phyloP scores from a whole-genome alignment of 2,113 vertebrate species.

The Pseudorasbora parva region DNA sequence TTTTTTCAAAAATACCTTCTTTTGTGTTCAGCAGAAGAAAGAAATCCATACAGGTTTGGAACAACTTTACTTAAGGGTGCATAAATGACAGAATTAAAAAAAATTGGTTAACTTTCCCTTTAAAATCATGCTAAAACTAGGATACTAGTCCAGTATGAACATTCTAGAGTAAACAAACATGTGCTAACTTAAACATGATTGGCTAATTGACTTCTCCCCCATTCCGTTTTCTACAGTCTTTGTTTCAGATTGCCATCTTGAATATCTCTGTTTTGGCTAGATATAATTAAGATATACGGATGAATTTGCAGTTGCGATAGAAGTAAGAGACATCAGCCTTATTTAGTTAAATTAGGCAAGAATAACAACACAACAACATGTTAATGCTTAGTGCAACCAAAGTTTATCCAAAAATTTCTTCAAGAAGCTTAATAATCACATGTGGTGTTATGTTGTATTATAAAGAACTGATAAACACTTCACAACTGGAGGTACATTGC shows the following conservation, averaged over 20 bases:
- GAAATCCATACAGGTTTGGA: no score
- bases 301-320: conserved; percentile 14
- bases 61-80: no score
- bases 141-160: no score
- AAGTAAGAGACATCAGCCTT: conserved; percentile 27
- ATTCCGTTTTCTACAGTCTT: neutral
- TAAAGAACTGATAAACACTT: neutral
- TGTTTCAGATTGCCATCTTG: neutral
- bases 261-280: neutral
- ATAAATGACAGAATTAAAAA: no score
- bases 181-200: neutral
- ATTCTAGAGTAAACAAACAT: no score
- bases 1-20: no score
- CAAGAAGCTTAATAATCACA: neutral
- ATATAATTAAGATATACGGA: conserved; percentile 13
- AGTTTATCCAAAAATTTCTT: neutral
- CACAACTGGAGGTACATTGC: neutral
- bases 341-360: conserved; percentile 26
- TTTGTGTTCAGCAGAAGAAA: no score
- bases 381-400: neutral
- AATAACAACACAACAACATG: neutral
- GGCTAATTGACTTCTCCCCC: neutral
- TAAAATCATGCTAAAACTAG: neutral
- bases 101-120: no score
- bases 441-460: neutral